Evolutionary conservation across 1,140 invertebrate genomes (phyloP).

Genomic region (Heliconius hewitsoni): DNA sequence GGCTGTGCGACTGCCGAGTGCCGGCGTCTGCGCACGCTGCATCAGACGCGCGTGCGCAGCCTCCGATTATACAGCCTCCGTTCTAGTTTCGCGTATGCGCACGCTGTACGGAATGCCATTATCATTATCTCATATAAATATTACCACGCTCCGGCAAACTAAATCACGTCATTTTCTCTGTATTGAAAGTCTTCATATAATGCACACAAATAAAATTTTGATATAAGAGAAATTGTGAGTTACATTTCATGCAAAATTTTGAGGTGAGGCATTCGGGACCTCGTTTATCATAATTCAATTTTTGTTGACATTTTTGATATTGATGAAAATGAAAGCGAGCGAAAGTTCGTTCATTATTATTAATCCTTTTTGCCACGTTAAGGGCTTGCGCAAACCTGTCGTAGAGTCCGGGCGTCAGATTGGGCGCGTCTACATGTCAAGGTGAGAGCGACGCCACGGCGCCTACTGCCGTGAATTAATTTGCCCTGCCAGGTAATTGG

Average conservation of each 20-base stretch:
- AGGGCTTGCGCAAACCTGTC: constrained; percentile 55
- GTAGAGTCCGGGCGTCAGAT: constrained; percentile 52
- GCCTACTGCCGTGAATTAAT: constrained; percentile 68
- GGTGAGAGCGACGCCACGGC: constrained; percentile 63
- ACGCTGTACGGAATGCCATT: constrained; percentile 53
- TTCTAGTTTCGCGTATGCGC: constrained; percentile 57
- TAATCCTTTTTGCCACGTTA: constrained; percentile 47
- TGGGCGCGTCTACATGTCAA: constrained; percentile 58
- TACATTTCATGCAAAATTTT: background rate
- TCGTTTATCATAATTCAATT: constrained; percentile 19
- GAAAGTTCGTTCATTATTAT: constrained; percentile 44
- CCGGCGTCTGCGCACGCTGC: constrained; percentile 48
- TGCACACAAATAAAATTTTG: background rate
- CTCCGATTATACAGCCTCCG: constrained; percentile 59
- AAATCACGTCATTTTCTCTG: constrained; percentile 31
- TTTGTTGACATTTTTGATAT: constrained; percentile 11
- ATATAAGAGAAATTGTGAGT: background rate
- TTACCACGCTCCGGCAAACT: constrained; percentile 33
- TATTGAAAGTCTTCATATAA: constrained; percentile 28
- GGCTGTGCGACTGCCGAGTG: constrained; percentile 62
- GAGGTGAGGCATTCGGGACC: background rate
- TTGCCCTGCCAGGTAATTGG: constrained; percentile 65
- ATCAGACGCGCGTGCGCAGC: constrained; percentile 64
- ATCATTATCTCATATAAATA: constrained; percentile 50
- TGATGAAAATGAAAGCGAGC: constrained; percentile 48